A percentile compares a stretch with the other conserved stretches of the same genome.
Conservation (phyloP, 2,888 invertebrate species). For the Seira musarum region DNA sequence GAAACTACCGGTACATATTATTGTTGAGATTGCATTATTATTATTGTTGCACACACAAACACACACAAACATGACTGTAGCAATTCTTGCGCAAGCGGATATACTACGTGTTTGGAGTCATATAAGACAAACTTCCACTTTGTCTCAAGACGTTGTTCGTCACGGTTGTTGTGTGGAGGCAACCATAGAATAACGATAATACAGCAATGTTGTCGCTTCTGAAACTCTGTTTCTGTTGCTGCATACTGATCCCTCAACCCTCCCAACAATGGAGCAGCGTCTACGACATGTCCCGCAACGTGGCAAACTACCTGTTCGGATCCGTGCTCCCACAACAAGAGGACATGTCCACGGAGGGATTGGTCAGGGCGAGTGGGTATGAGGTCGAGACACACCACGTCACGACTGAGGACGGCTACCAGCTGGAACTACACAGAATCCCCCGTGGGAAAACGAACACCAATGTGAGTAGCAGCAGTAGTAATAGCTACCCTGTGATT, state of each 20-base stretch:
- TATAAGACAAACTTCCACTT: too few relatives aligned
- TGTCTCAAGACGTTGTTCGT: too few relatives aligned
- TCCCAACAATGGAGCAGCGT: conserved; percentile 12
- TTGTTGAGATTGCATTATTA: too few relatives aligned
- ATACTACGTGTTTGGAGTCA: too few relatives aligned
- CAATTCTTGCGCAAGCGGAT: too few relatives aligned
- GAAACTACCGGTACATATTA: too few relatives aligned
- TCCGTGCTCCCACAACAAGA: not conserved
- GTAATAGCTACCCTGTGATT: conserved; percentile 22
- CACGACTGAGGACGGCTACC: conserved; percentile 21
- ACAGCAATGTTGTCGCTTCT: not conserved
- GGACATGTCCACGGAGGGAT: conserved; percentile 22
- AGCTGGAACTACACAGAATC: conserved; percentile 22
- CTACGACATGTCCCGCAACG: conserved; percentile 3
- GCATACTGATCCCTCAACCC: not conserved
- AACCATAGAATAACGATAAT: too few relatives aligned
- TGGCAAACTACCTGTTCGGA: conserved; percentile 7
- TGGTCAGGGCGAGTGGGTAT: conserved; percentile 5
- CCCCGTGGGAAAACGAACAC: conserved; percentile 13
- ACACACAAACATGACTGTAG: too few relatives aligned
- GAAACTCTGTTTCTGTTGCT: not conserved
- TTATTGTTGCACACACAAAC: too few relatives aligned
- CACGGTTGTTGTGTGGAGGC: too few relatives aligned
- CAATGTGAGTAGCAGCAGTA: not conserved
- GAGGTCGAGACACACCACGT: conserved; percentile 26